Evolutionary conservation across 2,113 vertebrate genomes (phyloP), one percentile per base, ranked within the genome.

Genomic region (Gallinago jamesoni): DNA sequence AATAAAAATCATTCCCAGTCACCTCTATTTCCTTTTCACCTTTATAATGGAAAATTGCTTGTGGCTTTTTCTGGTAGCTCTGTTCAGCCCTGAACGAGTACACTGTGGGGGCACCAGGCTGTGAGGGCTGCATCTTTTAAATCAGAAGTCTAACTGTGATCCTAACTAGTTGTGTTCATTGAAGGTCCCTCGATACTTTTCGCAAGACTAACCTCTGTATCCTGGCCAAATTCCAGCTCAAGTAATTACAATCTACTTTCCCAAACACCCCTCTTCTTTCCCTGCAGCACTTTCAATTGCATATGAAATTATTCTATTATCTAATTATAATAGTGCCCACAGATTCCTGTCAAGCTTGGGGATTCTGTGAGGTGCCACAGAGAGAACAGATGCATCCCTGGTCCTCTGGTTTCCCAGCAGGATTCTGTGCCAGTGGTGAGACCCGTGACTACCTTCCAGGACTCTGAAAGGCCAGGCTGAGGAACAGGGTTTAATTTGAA

Each of bases 211-310:
- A 94, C 95, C 93, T 68, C 85, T 57, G 39, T 28, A 67, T 96
- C 93, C 96, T 97, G 96, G 96, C 96, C 96, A 81, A 92, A 96
- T 96, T 97, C 96, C 96, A 97, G 95, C 96, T 97, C 95, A 3
- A 88, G 96, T 96, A 93, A 97, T 96, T 96, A 90, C 93, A 93
- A 94, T 68, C 90, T 77, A 86, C 96, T 52, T 86, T 96, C 92
- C 90, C 95, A 68, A 92, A 77, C 92, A 75, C 73, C 41, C n/a
- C 30, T 86, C 64, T 87, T 81, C 60, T 82, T 77, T 63, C 93
- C 96, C 94, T 87, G 93, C 93, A 96, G 96, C 94, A 77, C 37
- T 93, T 95, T 37, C 92, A 64, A 93, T 89, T 87, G 93, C 88
- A 94, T 64, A n/a, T 60, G 83, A 78, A 94, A 97, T 97, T 35